These are phyloP conservation scores for Cyprinella venusta DNA, from an alignment of 2,797 vertebrate genomes.

Conservation along the genomic window DNA sequence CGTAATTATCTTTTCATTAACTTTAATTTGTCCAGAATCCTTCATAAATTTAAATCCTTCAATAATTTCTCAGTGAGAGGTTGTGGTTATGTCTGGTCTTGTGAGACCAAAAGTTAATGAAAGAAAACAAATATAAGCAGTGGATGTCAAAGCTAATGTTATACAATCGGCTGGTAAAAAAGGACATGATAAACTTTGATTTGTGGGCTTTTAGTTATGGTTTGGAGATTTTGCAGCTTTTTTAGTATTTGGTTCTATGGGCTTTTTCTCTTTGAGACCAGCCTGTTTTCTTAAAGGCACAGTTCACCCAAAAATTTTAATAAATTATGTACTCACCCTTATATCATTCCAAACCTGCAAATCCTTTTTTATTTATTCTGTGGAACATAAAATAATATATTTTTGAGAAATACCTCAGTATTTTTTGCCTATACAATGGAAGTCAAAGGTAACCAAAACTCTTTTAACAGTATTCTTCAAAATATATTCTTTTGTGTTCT, in stretches of 20 bases:
- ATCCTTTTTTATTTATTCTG: background rate
- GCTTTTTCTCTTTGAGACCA: background rate
- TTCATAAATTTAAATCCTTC: constrained; percentile 38
- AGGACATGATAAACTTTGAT: constrained; percentile 10
- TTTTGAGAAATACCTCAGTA: background rate
- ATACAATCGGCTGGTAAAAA: constrained; percentile 45
- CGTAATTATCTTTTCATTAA: constrained; percentile 61
- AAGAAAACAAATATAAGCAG: constrained; percentile 59
- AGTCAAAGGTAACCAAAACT: background rate
- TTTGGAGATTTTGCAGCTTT: background rate
- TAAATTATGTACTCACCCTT: background rate
- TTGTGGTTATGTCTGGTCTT: constrained; percentile 42
- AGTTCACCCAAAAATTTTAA: background rate
- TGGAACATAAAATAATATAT: background rate
- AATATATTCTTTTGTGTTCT: background rate
- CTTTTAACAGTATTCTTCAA: background rate
- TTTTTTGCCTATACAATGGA: background rate
- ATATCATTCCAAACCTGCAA: background rate
- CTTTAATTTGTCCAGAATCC: constrained; percentile 55
- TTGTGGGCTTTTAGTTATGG: constrained; percentile 14
- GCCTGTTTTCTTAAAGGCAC: constrained; percentile 3
- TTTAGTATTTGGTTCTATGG: background rate
- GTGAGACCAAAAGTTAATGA: constrained; percentile 54
- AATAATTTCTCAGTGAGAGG: constrained; percentile 46
- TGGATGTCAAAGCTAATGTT: constrained; percentile 32